Base-by-base conservation (phyloP, 1,140 invertebrate species). In the Sipha flava region DNA sequence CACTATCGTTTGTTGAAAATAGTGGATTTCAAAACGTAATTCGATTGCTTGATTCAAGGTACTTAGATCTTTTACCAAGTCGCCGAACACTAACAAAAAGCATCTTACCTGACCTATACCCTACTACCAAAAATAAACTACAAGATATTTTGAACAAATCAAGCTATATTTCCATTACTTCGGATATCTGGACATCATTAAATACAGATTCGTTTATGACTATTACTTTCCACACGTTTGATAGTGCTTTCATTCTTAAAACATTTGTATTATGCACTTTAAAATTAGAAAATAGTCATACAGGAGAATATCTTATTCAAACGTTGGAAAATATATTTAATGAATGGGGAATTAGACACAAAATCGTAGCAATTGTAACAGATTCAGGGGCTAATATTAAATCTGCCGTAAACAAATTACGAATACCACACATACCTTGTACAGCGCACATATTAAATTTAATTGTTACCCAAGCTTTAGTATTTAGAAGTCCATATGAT, bases 21-120 rank as follows among this genome's bases (percentile, higher is more conserved):
- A 62, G 59, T 62, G 59, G 59, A 62, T 62, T 62, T 62, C 26
- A 62, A 62, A 62, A 62, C 26, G 26, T 62, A n/a, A 62, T 62
- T 62, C 26, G 31, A 31, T 34, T 62, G 26, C 59, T 62, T 34
- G 59, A 62, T 62, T 62, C 29, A n/a, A 29, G 59, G 18, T 62
- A 62, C 59, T 26, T 54, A 54, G 52, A 54, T 9, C 52, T 54
- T 54, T 54, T 54, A 54, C 52, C 52, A 23, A 62, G 31, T 29
- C 31, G 59, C 59, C 59, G 18, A 62, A 34, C 59, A 62, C 26
- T 29, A n/a, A 62, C 26, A 62, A 31, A 29, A n/a, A 31, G 26
- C 59, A 62, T 31, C 29, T 34, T 62, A 62, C 31, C 26, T 62
- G 26, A 62, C 7, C 31, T 54, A 54, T 54, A 54, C 52, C 23